Evolutionary conservation across 1,140 invertebrate species (phyloP).

Genomic region (Lineus longissimus): DNA sequence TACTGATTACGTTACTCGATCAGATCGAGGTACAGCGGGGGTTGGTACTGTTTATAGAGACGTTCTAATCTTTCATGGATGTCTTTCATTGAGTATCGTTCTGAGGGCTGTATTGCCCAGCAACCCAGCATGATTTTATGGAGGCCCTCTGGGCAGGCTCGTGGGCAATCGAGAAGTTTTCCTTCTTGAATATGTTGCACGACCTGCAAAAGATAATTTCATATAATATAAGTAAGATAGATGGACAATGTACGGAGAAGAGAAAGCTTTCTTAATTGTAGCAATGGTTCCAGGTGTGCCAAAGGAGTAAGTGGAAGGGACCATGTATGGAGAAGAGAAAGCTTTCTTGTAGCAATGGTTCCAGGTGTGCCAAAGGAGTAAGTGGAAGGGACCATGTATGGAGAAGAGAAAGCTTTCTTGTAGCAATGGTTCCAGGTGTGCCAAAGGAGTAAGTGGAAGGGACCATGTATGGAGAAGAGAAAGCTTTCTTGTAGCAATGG

Average conservation of each 20-base stretch:
- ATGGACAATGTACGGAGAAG: not conserved
- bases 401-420: not conserved
- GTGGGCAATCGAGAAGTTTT: slow-evolving; percentile 36
- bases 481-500: not conserved
- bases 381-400: not conserved
- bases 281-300: not conserved
- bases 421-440: not conserved
- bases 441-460: not conserved
- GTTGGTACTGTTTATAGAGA: slow-evolving; percentile 9
- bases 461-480: not conserved
- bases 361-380: not conserved
- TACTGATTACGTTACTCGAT: not conserved
- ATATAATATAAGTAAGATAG: not conserved
- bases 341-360: not conserved
- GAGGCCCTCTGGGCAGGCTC: slow-evolving; percentile 47
- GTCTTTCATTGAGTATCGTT: slow-evolving; percentile 48
- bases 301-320: not conserved
- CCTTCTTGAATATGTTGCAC: slow-evolving; percentile 50
- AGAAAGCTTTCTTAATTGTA: not conserved
- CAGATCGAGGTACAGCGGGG: not conserved
- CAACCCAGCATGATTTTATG: slow-evolving; percentile 52
- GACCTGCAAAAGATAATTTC: slow-evolving; percentile 36
- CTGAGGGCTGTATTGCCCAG: slow-evolving; percentile 50
- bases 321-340: not conserved
- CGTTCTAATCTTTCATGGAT: slow-evolving; percentile 37